Base-by-base conservation (phyloP, 2,888 invertebrate genomes). In the Drosophila robusta region DNA sequence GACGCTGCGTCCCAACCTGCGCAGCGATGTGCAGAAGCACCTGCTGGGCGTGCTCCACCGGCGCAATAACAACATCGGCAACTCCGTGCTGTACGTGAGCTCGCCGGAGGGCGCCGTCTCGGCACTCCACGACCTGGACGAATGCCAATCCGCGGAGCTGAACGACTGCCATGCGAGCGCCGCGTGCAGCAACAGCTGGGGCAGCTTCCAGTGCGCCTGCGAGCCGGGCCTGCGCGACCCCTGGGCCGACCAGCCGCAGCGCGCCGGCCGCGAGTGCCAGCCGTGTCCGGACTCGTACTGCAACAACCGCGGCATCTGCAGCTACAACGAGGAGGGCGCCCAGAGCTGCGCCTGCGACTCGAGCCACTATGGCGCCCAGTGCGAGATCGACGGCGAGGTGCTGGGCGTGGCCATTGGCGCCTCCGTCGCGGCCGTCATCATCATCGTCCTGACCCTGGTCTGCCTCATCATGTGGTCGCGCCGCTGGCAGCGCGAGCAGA, bases 391-490 rank as follows among this genome's bases (percentile, higher is more conserved):
- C 91, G 98, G 97, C 0, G 98, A 98, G 92, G 97, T 98, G 50
- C 93, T 98, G 18, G 97, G 97, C 0, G 98, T 98, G 24, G 97
- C 98, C 0, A 96, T 97, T 56, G 98, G 98, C 14, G 98, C 97
- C 0, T 97, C 97, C 0, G 95, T 98, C 0, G 96, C 96, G 0
- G 98, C 98, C 1, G 95, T 97, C 2, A 95, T 98, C 41, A 97
- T 98, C 75, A 98, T 98, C 72, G 95, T 96, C 0, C 92, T 97
- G 55, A 98, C 98, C 0, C 92, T 98, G 9, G 95, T 97, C 0
- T 97, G 97, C 73, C 94, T 98, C 12, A 95, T 98, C 78, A 96
- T 97, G 94, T 98, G 98, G 98, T 98, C 98, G 79, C 96, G 97
- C 47, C 95, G 96, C 79, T 98, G 98, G 98, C 97, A 96, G 50